A percentile compares a stretch with the other conserved stretches of the same genome.
These are phyloP conservation scores for Leptopilina myrica DNA, from an alignment of 2,888 invertebrate genomes.

Conservation along the genomic window DNA sequence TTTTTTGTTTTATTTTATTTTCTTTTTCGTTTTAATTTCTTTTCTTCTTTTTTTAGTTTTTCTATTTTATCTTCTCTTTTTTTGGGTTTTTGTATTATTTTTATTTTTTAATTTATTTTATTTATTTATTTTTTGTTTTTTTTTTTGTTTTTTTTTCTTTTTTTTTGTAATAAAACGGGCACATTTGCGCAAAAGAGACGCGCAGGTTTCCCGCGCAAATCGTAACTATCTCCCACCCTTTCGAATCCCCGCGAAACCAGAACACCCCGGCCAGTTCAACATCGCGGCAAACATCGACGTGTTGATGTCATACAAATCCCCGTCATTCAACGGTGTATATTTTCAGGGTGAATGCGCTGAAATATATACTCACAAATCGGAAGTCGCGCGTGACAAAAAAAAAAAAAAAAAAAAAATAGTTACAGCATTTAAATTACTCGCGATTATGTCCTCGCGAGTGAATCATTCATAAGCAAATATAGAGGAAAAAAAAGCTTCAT, in stretches of 20 bases:
- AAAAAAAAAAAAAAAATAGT: not conserved
- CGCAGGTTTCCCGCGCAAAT: conserved; percentile 69
- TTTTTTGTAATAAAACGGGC: not conserved
- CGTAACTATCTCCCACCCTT: conserved; percentile 58
- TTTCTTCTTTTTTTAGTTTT: not conserved
- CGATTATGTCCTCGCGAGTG: conserved; percentile 4
- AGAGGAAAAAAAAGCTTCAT: not conserved
- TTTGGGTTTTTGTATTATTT: too few relatives aligned
- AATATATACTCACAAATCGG: conserved; percentile 34
- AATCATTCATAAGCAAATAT: conserved; percentile 4
- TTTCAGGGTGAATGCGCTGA: conserved; percentile 32
- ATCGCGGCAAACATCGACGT: conserved; percentile 69
- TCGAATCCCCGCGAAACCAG: conserved; percentile 70
- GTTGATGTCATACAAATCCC: conserved; percentile 45
- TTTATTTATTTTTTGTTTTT: too few relatives aligned
- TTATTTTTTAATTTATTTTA: too few relatives aligned
- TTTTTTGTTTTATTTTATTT: not conserved
- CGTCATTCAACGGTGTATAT: conserved; percentile 20
- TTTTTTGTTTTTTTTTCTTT: not conserved
- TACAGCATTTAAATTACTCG: not conserved
- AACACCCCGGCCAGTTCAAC: conserved; percentile 74
- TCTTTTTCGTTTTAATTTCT: too few relatives aligned
- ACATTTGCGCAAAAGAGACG: conserved; percentile 56
- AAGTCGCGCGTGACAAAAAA: conserved; percentile 30
- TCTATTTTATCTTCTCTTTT: too few relatives aligned